Conservation (phyloP, 1,140 invertebrate genomes). For the Nasonia vitripennis region DNA sequence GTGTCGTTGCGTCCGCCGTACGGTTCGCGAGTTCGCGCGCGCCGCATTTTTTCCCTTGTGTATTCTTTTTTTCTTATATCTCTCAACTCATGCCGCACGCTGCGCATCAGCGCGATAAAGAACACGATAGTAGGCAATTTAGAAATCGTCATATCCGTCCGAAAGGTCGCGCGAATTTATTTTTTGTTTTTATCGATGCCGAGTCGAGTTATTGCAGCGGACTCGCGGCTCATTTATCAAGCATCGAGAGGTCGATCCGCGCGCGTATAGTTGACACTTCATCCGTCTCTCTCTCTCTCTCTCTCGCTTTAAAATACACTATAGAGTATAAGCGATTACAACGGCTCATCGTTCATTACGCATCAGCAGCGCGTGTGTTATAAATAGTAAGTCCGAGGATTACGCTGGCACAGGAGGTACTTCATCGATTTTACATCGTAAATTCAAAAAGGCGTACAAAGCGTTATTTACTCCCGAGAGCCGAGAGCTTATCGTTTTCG, state of each 20-base stretch:
- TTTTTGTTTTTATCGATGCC: no score
- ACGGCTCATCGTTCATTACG: background rate
- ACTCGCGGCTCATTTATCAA: no score
- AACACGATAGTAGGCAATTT: conserved; percentile 13
- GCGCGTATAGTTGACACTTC: background rate
- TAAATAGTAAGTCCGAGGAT: background rate
- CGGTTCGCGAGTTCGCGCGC: conserved; percentile 29
- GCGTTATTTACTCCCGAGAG: background rate
- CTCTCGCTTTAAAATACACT: no score
- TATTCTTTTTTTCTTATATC: background rate
- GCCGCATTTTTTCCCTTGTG: background rate
- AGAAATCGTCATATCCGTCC: no score
- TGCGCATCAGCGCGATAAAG: conserved; percentile 19
- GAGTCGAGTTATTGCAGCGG: no score
- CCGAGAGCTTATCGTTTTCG: background rate
- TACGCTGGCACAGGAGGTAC: background rate
- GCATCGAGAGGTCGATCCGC: background rate
- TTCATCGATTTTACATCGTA: background rate
- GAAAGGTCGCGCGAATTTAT: no score
- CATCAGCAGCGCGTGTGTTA: background rate
- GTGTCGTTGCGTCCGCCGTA: conserved; percentile 26
- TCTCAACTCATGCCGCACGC: background rate
- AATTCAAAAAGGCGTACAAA: background rate
- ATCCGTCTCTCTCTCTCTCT: background rate
- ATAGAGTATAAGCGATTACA: no score